Evolutionary conservation across 2,888 invertebrate species (phyloP), one percentile per base, ranked within the genome.

Genomic region (Melieria picta): DNA sequence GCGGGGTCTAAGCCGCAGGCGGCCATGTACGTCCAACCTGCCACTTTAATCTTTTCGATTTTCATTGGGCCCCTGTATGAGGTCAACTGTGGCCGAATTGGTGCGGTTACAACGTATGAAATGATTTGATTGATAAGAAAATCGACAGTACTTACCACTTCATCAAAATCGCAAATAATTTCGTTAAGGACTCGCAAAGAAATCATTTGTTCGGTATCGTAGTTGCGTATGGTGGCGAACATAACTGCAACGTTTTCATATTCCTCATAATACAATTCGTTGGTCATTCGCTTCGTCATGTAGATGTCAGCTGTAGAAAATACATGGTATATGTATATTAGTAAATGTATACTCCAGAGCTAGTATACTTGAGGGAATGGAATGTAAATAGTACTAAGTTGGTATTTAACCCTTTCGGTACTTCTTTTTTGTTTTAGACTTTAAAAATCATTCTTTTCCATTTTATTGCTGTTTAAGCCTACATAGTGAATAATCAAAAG

Each of bases 1-100:
- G 90, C 91, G 0, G 94, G 92, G 79, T 94, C 93, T 63, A 98
- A 88, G 0, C 98, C 98, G 81, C 96, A 95, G 1, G 97, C 98
- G 3, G 97, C 98, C 98, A 98, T 98, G 81, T 98, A 98, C 0
- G 98, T 98, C 90, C 95, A 95, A 73, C 96, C 97, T 62, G 97
- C 96, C 69, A 98, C 93, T 89, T 98, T 98, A 50, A 98, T 98
- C 88, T 98, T 98, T 86, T 99, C 98, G 7, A 99, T 93, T 79
- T 92, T 91, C 72, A 90, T 88, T 65, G 91, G 88, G 0, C 88
- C 81, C 11, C 80, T 81, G 61, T 90, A 90, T 4, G 88, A 88
- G 58, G 92, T 90, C 5, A 95, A 88, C 70, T 95, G 84, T 68
- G 75, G 48, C 50, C 52, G 10, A 58, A n/a, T 42, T 50, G 30